phyloP scores from a whole-genome alignment of 1,140 invertebrate genomes.

The Sycophila sp. region DNA sequence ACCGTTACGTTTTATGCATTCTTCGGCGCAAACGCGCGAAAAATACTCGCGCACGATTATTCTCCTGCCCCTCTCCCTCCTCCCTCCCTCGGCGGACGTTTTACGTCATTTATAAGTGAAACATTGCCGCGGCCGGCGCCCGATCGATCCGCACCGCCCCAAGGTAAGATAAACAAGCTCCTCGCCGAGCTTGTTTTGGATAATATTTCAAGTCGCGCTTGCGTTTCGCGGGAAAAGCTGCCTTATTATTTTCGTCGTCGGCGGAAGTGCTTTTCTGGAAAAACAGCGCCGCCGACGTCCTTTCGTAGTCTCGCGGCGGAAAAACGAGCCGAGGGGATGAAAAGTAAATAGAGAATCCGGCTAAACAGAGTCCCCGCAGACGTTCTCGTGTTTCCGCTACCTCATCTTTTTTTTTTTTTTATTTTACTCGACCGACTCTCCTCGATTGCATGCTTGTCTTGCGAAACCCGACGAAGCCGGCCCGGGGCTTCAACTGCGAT shows the following conservation, averaged over 20 bases:
- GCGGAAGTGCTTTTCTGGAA: constrained; percentile 18
- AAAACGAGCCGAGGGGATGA: constrained; percentile 38
- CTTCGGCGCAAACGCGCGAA: neutral
- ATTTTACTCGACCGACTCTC: neutral
- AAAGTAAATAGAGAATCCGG: constrained; percentile 51
- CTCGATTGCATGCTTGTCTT: neutral
- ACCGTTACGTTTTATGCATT: constrained; percentile 30
- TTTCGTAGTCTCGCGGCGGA: neutral
- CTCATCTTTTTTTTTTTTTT: neutral
- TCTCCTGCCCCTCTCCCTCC: too few species aligned
- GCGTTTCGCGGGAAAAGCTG: neutral
- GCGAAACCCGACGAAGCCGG: neutral
- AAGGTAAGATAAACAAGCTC: constrained; percentile 33
- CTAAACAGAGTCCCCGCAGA: constrained; percentile 40
- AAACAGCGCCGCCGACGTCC: neutral
- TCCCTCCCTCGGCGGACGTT: neutral
- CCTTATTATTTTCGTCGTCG: constrained; percentile 24
- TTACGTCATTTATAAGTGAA: constrained; percentile 37
- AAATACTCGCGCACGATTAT: constrained; percentile 17
- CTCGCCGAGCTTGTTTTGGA: constrained; percentile 36
- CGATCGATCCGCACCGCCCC: constrained; percentile 24
- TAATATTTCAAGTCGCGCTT: constrained; percentile 33
- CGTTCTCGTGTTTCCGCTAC: neutral
- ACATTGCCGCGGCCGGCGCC: constrained; percentile 17
- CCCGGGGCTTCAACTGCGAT: neutral